Evolutionary conservation across 2,797 vertebrate genomes (phyloP), one percentile per base, ranked within the genome.

Genomic region (Gymnothorax javanicus): DNA sequence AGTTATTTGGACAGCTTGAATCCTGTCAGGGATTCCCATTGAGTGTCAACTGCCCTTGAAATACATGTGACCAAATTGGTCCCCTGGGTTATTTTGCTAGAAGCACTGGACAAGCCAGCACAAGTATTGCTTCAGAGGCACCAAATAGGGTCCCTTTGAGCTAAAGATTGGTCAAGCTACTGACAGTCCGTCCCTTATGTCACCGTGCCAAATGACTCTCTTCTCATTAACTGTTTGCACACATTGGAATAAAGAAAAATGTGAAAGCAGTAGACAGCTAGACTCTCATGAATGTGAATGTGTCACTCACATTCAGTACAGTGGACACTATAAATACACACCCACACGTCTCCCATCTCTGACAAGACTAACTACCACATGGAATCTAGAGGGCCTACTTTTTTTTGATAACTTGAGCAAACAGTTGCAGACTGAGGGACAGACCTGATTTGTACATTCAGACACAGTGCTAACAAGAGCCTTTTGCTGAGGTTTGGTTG

Each of bases 341-440:
- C 81, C 43, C 17, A 13, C 43, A 77, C 60, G 56, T 56, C 3
- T 62, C 15, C 60, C 17, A 20, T 50, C 85, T 60, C 57, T 11
- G 54, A 69, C 86, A 69, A 54, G 52, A 15, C 60, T 62, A 20
- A 67, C 81, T 56, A 17, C 27, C 71, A 87, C 67, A 64, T 82
- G 69, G 57, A 23, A 84, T 67, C 3, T 62, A 81, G 58, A 3
- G 9, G 73, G 5, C 2, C 33, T 20, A 4, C 15, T 15, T 12
- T 13, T 59, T 59, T 59, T 9, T 59, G 1, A 59, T 59, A 59
- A 59, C 58, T 59, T 59, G 23, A 2, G 62, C 0, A 17, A 33
- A 73, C 69, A 27, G 1, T 33, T 33, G 15, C 69, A 73, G 25
- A 33, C 69, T 27, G 8, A 81, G 52, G 52, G 50, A 56, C 50